Percentiles rank a stretch among this genome's conserved stretches.
Evolutionary conservation across 2,797 vertebrate species (phyloP).

Genomic region (Gymnodraco acuticeps): DNA sequence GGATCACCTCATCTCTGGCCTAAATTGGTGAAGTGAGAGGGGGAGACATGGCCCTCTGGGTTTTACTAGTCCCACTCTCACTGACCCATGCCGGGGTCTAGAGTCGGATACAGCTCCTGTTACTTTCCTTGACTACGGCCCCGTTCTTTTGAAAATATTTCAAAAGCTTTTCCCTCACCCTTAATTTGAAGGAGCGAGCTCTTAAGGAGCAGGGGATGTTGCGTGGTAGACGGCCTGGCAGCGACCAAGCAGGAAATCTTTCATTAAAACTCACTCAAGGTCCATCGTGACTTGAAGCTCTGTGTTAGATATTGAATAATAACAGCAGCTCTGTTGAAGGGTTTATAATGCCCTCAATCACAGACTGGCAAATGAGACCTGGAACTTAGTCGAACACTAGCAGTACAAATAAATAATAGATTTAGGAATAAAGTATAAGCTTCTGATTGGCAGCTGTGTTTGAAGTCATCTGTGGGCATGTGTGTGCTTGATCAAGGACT

Average conservation of each 20-base stretch:
- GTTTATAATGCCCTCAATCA: constrained; percentile 50
- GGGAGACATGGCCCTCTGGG: constrained; percentile 69
- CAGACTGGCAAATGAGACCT: constrained; percentile 39
- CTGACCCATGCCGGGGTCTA: constrained; percentile 73
- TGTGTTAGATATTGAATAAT: constrained; percentile 62
- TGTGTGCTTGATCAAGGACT: constrained; percentile 51
- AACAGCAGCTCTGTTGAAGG: constrained; percentile 52
- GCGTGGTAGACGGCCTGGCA: constrained; percentile 62
- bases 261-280: constrained; percentile 77
- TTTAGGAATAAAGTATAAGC: constrained; percentile 21
- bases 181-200: constrained; percentile 63
- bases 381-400: constrained; percentile 43
- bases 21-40: constrained; percentile 57
- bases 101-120: constrained; percentile 69
- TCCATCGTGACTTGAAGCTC: constrained; percentile 62
- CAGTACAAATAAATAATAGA: constrained; percentile 37
- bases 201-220: constrained; percentile 52
- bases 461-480: constrained; percentile 32
- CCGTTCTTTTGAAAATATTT: constrained; percentile 57
- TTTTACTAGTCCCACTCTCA: constrained; percentile 73
- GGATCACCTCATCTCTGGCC: constrained; percentile 73
- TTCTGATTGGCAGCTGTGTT: constrained; percentile 53
- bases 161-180: constrained; percentile 58
- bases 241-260: constrained; percentile 76
- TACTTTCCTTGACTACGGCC: constrained; percentile 54